Conservation (phyloP, 2,113 vertebrate genomes). For the pig (Sus scrofa) region DNA sequence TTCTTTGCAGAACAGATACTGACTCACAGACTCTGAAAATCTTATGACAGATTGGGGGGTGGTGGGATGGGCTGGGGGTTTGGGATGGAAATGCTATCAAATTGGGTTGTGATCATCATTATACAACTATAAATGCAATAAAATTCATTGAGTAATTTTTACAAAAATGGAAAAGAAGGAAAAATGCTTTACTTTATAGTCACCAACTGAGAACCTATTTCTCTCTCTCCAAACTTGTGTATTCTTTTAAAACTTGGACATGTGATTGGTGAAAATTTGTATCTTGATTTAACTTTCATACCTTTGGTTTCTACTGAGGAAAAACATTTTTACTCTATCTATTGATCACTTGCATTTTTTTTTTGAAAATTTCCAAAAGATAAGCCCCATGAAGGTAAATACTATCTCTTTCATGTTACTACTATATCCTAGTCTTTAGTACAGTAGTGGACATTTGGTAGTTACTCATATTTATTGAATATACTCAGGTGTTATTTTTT, state of each 20-base stretch:
- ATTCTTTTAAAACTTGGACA: not conserved
- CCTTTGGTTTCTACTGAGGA: not conserved
- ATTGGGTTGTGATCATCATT: no score
- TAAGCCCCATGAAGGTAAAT: not conserved
- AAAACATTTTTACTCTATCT: not conserved
- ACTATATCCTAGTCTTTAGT: not conserved
- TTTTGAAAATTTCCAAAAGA: not conserved
- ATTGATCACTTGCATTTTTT: not conserved
- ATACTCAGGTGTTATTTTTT: not conserved
- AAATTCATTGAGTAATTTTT: no score
- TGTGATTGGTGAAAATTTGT: not conserved
- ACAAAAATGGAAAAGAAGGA: no score
- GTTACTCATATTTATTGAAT: not conserved
- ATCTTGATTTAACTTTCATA: conserved; percentile 11
- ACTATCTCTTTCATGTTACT: not conserved
- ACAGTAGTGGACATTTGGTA: not conserved
- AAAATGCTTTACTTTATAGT: not conserved
- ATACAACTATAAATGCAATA: no score
- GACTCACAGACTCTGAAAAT: no score
- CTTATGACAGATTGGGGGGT: no score
- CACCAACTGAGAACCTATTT: not conserved
- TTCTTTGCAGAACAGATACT: no score
- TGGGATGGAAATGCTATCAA: no score
- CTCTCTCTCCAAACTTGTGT: not conserved
- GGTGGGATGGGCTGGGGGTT: no score